phyloP scores from a whole-genome alignment of 2,797 vertebrate genomes.

The Crypturellus tataupa region DNA sequence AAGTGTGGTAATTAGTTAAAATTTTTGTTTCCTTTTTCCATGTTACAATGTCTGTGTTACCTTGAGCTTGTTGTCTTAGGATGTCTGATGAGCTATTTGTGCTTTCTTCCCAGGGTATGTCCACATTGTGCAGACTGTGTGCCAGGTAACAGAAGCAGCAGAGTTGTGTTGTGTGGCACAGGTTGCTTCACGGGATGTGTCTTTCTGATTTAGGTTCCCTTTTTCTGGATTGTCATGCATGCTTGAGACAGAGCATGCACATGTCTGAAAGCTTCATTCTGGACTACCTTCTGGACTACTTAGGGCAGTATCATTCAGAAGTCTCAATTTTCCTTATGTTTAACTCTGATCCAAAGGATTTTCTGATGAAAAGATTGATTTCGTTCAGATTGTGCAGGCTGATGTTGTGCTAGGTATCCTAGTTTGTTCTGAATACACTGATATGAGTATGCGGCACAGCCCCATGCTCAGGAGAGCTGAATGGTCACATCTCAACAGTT shows the following conservation, averaged over 20 bases:
- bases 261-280: neutral
- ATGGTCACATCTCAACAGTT: neutral
- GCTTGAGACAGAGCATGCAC: neutral
- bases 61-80: neutral
- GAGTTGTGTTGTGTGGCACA: neutral
- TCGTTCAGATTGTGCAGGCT: neutral
- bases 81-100: neutral
- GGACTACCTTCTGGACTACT: neutral
- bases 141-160: neutral
- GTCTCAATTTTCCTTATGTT: neutral
- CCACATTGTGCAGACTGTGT: neutral
- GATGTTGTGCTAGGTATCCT: neutral
- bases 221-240: neutral
- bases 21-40: neutral
- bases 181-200: neutral
- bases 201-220: neutral
- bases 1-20: neutral
- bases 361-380: neutral
- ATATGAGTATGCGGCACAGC: neutral
- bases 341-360: neutral
- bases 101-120: neutral
- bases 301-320: neutral
- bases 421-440: neutral
- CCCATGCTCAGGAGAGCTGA: neutral
- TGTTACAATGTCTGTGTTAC: neutral